Conservation (phyloP, 2,113 vertebrate species). For the Casuarius casuarius region DNA sequence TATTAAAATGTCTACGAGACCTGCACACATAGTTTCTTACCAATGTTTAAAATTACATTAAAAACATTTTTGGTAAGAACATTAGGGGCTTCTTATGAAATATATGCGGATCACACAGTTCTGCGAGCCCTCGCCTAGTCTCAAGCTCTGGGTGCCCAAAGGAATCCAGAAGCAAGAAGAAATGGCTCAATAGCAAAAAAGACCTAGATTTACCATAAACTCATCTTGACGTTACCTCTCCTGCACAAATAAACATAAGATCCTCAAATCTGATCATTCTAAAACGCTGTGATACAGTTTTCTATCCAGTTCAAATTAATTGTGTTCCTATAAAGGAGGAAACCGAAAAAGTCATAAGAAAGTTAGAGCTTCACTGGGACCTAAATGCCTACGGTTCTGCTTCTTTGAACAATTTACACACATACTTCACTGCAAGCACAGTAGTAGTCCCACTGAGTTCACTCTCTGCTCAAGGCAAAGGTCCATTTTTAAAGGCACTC, state of each 20-base stretch:
- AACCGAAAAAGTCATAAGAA: not conserved
- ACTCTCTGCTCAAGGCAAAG: not conserved
- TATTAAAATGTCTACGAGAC: not conserved
- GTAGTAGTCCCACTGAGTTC: accelerated
- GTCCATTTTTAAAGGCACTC: not conserved
- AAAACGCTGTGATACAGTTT: not conserved
- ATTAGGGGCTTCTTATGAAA: not conserved
- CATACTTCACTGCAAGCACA: not conserved
- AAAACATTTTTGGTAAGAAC: not conserved
- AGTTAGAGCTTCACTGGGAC: not conserved
- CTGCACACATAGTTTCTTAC: not conserved
- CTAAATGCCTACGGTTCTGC: not conserved
- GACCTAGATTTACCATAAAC: not conserved
- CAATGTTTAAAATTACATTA: not conserved
- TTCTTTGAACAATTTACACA: not conserved
- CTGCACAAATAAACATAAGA: not conserved
- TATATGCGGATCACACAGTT: not conserved
- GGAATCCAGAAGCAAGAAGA: not conserved
- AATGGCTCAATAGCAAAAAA: accelerated
- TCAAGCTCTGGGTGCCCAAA: not conserved
- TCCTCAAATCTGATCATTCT: not conserved
- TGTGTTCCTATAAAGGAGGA: not conserved
- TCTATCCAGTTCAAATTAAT: not conserved
- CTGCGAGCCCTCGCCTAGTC: not conserved
- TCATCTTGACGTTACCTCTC: not conserved